phyloP scores from a whole-genome alignment of 2,797 vertebrate genomes.

The Morelia viridis region DNA sequence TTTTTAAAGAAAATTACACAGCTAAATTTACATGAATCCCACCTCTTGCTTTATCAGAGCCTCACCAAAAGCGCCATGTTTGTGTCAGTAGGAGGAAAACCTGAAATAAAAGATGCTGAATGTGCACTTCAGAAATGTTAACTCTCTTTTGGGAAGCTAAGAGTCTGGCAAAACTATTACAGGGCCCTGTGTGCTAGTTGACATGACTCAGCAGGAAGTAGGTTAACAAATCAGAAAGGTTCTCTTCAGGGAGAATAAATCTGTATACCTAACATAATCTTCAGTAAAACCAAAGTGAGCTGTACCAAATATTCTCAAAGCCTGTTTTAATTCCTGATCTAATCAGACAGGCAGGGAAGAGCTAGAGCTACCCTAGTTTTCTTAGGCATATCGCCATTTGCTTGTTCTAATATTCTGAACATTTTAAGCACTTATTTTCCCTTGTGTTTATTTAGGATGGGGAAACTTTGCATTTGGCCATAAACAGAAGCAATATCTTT shows the following conservation, averaged over 20 bases:
- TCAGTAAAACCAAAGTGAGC: neutral
- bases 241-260: slow-evolving; percentile 3
- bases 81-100: neutral
- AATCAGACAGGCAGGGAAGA: no score
- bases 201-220: slow-evolving; percentile 32
- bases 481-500: neutral
- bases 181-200: neutral
- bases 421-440: neutral
- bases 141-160: slow-evolving; percentile 11
- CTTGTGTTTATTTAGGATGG: neutral
- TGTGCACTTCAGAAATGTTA: neutral
- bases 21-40: neutral
- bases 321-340: neutral
- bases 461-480: neutral
- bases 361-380: neutral
- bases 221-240: neutral
- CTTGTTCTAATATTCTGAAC: neutral
- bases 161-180: slow-evolving; percentile 25
- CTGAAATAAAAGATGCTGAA: neutral
- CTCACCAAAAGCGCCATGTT: neutral
- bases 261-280: neutral
- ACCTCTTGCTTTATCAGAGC: neutral
- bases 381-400: neutral
- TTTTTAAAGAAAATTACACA: neutral
- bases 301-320: neutral